Percentiles rank a stretch among this genome's conserved stretches.
Evolutionary conservation across 2,113 vertebrate genomes (phyloP).

Genomic region (Sula dactylatra): DNA sequence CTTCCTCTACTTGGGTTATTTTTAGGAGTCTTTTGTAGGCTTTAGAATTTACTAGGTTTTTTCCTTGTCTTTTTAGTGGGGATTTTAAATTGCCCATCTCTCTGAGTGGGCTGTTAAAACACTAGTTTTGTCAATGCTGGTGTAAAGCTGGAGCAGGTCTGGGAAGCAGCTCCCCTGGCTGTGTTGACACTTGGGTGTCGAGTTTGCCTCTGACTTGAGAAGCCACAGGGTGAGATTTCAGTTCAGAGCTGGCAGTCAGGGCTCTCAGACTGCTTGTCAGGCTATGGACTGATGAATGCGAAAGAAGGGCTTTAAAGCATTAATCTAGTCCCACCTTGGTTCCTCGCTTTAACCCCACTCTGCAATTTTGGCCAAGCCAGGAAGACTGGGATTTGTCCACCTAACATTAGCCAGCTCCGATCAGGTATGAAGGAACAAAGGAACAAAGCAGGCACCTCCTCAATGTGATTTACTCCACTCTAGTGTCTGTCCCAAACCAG

Average conservation of each 20-base stretch:
- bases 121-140: background rate
- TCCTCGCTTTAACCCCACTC: background rate
- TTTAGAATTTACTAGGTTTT: constrained; percentile 7
- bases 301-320: background rate
- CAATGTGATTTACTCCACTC: background rate
- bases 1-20: constrained; percentile 46
- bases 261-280: background rate
- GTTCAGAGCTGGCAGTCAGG: background rate
- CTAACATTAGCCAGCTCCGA: background rate
- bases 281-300: background rate
- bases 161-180: background rate
- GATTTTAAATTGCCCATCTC: background rate
- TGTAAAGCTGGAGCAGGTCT: background rate
- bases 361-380: background rate
- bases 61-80: background rate
- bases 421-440: background rate
- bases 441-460: background rate
- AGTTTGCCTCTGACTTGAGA: background rate
- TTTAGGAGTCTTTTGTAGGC: constrained; percentile 33
- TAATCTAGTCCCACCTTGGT: background rate
- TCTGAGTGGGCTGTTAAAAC: background rate
- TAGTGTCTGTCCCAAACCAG: background rate
- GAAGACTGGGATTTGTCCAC: background rate
- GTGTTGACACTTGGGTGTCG: background rate
- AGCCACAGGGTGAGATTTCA: background rate